These are phyloP conservation scores for Slavum lentiscoides DNA, from an alignment of 2,888 invertebrate species.

Conservation along the genomic window DNA sequence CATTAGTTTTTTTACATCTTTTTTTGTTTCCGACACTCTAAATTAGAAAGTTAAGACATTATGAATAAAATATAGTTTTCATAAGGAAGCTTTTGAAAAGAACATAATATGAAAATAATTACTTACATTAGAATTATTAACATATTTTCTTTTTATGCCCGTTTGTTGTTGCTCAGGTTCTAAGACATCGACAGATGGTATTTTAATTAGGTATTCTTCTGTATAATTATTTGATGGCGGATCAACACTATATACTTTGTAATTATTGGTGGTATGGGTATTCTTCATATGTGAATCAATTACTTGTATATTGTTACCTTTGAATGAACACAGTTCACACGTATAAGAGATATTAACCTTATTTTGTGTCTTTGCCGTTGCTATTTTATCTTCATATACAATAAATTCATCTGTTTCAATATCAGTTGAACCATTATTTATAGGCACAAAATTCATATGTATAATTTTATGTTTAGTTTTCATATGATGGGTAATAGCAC, in stretches of 20 bases:
- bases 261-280: neutral
- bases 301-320: neutral
- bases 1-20: neutral
- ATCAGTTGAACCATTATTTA: neutral
- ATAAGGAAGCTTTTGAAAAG: no score
- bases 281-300: conserved; percentile 14
- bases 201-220: neutral
- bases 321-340: conserved; percentile 18
- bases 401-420: conserved; percentile 24
- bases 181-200: no score
- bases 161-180: neutral
- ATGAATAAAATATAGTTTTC: no score
- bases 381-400: neutral
- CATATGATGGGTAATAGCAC: conserved; percentile 39
- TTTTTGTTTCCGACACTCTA: conserved; percentile 12
- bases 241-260: neutral
- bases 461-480: conserved; percentile 16
- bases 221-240: neutral
- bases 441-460: conserved; percentile 32
- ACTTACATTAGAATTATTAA: conserved; percentile 19
- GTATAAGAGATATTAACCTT: neutral
- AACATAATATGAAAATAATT: neutral
- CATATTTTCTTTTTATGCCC: conserved; percentile 19
- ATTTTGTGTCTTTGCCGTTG: neutral
- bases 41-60: neutral